Conservation (phyloP, 2,888 invertebrate genomes). For the Drosophila anceps region DNA sequence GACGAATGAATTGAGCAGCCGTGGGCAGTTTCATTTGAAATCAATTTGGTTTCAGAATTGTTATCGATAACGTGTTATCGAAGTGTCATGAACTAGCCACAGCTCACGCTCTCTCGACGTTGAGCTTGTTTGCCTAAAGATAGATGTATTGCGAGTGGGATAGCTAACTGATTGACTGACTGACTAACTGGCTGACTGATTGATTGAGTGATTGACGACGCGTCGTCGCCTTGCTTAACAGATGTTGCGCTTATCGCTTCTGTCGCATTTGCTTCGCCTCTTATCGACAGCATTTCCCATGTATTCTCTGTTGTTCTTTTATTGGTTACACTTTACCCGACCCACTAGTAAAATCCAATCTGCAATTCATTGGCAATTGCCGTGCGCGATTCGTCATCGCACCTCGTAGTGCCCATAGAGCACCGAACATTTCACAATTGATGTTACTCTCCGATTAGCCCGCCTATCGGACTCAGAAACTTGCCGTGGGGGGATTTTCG, state of each 20-base stretch:
- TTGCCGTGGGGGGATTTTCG: constrained; percentile 18
- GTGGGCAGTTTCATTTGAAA: constrained; percentile 4
- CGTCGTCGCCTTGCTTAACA: constrained; percentile 54
- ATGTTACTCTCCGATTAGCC: constrained; percentile 31
- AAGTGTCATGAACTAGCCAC: not conserved
- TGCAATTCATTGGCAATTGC: constrained; percentile 34
- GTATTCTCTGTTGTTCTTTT: constrained; percentile 38
- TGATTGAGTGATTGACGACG: no score
- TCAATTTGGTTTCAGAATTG: not conserved
- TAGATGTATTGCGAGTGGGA: constrained; percentile 53
- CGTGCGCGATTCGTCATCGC: constrained; percentile 40
- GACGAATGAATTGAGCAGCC: constrained; percentile 52
- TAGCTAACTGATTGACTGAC: not conserved
- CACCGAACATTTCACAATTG: constrained; percentile 16
- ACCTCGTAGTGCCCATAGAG: constrained; percentile 11
- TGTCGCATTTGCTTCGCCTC: constrained; percentile 37
- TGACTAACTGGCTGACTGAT: not conserved
- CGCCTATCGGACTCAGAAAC: constrained; percentile 2
- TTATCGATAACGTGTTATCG: constrained; percentile 18
- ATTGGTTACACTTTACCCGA: constrained; percentile 45
- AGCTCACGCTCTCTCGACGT: not conserved
- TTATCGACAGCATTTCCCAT: constrained; percentile 58
- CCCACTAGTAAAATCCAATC: constrained; percentile 36
- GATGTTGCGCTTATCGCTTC: constrained; percentile 68
- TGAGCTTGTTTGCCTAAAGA: constrained; percentile 41